Conservation (phyloP, 2,888 invertebrate species). For the Mesorhabditis sp. region DNA sequence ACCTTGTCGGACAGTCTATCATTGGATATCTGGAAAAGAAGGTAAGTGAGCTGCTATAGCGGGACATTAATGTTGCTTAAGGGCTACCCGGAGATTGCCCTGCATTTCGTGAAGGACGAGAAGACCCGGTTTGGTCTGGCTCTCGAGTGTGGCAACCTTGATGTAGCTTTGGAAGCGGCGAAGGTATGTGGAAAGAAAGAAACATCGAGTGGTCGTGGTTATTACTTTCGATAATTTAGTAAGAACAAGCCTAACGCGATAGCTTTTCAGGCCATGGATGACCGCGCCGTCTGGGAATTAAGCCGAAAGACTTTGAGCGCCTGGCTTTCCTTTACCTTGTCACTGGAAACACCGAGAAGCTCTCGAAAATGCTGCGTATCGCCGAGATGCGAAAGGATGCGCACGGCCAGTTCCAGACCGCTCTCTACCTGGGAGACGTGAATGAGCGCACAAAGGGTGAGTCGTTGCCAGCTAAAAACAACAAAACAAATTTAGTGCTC, state of each 20-base stretch:
- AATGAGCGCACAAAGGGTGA: slow-evolving; percentile 74
- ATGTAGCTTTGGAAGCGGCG: slow-evolving; percentile 90
- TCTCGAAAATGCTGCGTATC: slow-evolving; percentile 97
- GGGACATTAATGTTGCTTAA: neutral
- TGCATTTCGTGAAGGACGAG: slow-evolving; percentile 97
- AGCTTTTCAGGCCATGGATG: slow-evolving; percentile 71
- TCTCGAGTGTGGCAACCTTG: slow-evolving; percentile 95
- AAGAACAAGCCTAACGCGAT: neutral
- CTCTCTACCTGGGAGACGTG: slow-evolving; percentile 84
- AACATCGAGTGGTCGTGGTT: neutral
- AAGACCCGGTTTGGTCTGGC: slow-evolving; percentile 88
- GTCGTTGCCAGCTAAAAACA: slow-evolving; percentile 33
- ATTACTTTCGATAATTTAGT: neutral
- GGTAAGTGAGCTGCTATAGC: neutral
- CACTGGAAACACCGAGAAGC: slow-evolving; percentile 93
- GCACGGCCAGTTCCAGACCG: slow-evolving; percentile 93
- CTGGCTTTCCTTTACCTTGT: slow-evolving; percentile 90
- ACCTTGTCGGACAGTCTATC: slow-evolving; percentile 95
- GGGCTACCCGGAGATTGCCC: slow-evolving; percentile 92
- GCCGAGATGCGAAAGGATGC: slow-evolving; percentile 95
- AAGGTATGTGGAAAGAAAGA: slow-evolving; percentile 62
- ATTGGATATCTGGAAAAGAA: slow-evolving; percentile 98
- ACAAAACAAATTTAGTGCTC: slow-evolving; percentile 64
- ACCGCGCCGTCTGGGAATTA: slow-evolving; percentile 92
- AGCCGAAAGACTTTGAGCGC: neutral